Evolutionary conservation across 2,797 vertebrate genomes (phyloP), one percentile per base, ranked within the genome.

Genomic region (Fistularia commersonii): DNA sequence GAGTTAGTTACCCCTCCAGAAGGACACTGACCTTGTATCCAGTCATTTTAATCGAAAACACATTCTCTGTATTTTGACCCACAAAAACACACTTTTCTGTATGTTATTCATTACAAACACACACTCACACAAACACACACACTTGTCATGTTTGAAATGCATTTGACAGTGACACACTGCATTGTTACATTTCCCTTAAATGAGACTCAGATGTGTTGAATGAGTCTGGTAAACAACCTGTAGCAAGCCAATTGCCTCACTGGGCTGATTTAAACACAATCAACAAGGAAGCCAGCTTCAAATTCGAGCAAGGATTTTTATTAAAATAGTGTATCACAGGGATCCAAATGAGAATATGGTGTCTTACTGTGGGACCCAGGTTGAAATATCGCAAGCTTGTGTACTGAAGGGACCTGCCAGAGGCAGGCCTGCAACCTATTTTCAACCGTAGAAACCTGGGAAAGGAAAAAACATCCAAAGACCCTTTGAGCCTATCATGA

Each of bases 121-220:
- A 79, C 86, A 85, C 54, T 67, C 60, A 41, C 54, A 41, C 41
- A 9, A 11, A 7, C 53, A 48, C 46, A 69, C 51, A 60, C 63
- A 59, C 65, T 57, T 54, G 63, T 56, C 65, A 52, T 64, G 63
- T 76, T 74, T 74, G 68, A 76, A 64, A 68, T 80, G 66, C 74
- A 56, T 65, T 77, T 75, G 78, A 84, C 76, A 78, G 54, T 82
- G 83, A 86, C 74, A 68, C 77, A 85, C 64, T 34, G 48, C 64
- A 54, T 74, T 80, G 77, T 82, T 84, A 77, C 73, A 70, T 78
- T 82, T 77, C 64, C 58, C 68, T 37, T 14, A 74, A 87, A 88
- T 86, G 52, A 81, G 71, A 81, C 48, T 82, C 84, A 84, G 81
- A 85, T 87, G 82, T 81, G 65, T 77, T 57, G 69, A 80, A 63